Conservation (phyloP, 2,888 invertebrate genomes). For the Blomia tropicalis region DNA sequence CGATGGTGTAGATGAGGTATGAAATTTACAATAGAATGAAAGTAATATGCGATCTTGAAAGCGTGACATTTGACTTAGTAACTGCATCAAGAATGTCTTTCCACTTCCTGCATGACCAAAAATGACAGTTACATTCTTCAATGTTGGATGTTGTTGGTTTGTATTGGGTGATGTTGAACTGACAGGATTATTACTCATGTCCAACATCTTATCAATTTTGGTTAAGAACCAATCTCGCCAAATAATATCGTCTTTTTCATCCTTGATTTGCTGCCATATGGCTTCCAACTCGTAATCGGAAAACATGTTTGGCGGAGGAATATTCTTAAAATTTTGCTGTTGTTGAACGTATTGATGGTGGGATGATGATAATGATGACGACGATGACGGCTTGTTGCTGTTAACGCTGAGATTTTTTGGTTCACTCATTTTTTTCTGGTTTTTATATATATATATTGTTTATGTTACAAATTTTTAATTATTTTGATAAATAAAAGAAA, state of each 20-base stretch:
- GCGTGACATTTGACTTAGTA: constrained; percentile 6
- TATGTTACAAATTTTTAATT: too few species aligned
- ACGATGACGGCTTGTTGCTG: too few species aligned
- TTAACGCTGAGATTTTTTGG: too few species aligned
- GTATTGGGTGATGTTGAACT: not conserved
- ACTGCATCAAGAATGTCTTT: constrained; percentile 17
- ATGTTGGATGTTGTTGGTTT: not conserved
- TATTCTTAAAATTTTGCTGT: not conserved
- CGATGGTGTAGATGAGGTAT: not conserved
- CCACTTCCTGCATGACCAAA: constrained; percentile 33
- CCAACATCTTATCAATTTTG: constrained; percentile 20
- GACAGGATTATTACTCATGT: not conserved
- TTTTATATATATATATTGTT: too few species aligned
- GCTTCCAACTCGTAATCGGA: not conserved
- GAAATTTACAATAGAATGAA: not conserved
- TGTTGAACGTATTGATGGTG: not conserved
- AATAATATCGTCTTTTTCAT: constrained; percentile 3
- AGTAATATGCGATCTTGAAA: constrained; percentile 15
- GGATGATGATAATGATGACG: too few species aligned
- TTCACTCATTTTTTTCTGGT: too few species aligned
- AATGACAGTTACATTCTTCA: constrained; percentile 17
- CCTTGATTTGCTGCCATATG: not conserved
- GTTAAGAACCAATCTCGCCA: constrained; percentile 23
- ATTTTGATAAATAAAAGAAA: not conserved
- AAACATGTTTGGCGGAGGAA: not conserved